phyloP scores from a whole-genome alignment of 2,113 vertebrate species.

The Lutjanus erythropterus region DNA sequence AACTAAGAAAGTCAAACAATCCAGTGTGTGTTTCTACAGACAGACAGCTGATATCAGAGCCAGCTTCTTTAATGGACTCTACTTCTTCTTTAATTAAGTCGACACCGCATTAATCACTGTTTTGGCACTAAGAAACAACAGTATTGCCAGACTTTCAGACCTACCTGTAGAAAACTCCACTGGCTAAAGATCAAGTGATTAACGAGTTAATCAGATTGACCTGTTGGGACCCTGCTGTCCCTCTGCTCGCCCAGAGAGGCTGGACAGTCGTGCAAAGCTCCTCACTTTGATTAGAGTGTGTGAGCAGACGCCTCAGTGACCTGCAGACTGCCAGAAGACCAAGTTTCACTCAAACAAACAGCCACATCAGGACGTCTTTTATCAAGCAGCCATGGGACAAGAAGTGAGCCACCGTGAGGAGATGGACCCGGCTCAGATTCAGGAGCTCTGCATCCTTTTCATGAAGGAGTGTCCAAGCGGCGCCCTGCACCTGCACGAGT shows the following conservation, averaged over 20 bases:
- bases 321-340: neutral
- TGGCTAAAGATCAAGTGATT: slow-evolving; percentile 37
- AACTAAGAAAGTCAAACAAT: too few species aligned
- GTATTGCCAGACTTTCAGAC: neutral
- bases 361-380: fast-evolving
- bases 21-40: neutral
- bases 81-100: neutral
- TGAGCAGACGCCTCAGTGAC: neutral
- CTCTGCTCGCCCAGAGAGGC: neutral
- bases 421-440: slow-evolving; percentile 84
- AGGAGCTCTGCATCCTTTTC: slow-evolving; percentile 88
- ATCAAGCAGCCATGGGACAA: slow-evolving; percentile 61
- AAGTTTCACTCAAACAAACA: neutral
- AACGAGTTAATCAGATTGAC: slow-evolving; percentile 47
- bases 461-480: slow-evolving; percentile 91
- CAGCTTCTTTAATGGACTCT: neutral
- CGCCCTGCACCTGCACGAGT: slow-evolving; percentile 87
- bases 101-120: neutral
- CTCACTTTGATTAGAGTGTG: slow-evolving; percentile 5
- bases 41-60: neutral
- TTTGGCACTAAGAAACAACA: neutral
- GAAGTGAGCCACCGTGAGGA: slow-evolving; percentile 80
- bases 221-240: too few species aligned
- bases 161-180: too few species aligned
- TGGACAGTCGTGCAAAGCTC: neutral